Evolutionary conservation across 1,140 invertebrate genomes (phyloP).

Genomic region (Proctacanthus coquilletti): DNA sequence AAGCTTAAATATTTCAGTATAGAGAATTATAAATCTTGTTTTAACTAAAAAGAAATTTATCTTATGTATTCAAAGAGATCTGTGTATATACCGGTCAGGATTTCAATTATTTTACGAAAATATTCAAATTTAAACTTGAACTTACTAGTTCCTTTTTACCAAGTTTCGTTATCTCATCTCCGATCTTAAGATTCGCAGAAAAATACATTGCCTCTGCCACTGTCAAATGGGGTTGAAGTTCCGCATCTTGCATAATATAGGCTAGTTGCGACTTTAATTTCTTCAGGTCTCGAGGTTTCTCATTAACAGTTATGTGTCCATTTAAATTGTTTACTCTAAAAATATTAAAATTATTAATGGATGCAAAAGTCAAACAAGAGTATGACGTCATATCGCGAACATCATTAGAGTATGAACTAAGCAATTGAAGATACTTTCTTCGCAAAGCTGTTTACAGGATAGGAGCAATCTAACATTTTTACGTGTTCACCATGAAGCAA

Average conservation of each 20-base stretch:
- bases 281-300: slow-evolving; percentile 47
- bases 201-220: slow-evolving; percentile 74
- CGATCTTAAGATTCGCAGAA: slow-evolving; percentile 76
- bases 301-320: slow-evolving; percentile 49
- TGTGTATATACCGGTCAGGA: no score
- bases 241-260: slow-evolving; percentile 85
- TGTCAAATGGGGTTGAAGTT: slow-evolving; percentile 65
- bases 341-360: neutral
- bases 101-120: no score
- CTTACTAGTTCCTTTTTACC: slow-evolving; percentile 56
- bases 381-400: no score
- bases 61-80: no score
- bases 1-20: no score
- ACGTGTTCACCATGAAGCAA: no score
- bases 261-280: slow-evolving; percentile 71
- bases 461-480: no score
- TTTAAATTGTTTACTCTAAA: slow-evolving; percentile 14
- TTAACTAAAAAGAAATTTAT: no score
- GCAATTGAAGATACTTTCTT: no score
- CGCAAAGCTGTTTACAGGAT: no score
- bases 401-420: no score
- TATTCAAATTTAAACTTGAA: slow-evolving; percentile 10
- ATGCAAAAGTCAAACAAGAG: neutral
- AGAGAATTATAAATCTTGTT: no score
- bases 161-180: slow-evolving; percentile 37